Conservation (phyloP, 2,113 vertebrate species). For the Lutjanus erythropterus region DNA sequence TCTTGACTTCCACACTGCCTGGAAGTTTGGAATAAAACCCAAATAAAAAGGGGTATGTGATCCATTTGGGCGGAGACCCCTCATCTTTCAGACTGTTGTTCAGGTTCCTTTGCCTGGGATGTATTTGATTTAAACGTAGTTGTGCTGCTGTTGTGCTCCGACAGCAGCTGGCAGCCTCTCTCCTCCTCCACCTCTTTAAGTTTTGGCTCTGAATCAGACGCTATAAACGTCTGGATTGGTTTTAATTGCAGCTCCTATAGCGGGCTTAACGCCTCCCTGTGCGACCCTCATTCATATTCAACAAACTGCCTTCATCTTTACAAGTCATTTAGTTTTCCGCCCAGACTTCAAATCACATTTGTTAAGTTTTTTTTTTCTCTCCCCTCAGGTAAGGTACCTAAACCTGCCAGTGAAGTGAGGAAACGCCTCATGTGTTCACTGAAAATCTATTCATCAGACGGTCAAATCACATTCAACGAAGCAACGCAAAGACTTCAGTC, state of each 20-base stretch:
- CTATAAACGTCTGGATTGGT: conserved; percentile 11
- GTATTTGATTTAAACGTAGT: conserved; percentile 8
- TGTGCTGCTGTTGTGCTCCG: not conserved
- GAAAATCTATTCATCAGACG: conserved; percentile 23
- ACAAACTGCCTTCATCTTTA: conserved; percentile 42
- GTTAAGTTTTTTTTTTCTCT: not conserved
- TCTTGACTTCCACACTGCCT: too few relatives aligned
- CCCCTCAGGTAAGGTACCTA: conserved; percentile 17
- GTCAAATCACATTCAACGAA: conserved; percentile 9
- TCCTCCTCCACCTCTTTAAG: conserved; percentile 7
- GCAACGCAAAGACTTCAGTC: conserved; percentile 2
- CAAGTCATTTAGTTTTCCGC: conserved; percentile 42
- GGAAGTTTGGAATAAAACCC: too few relatives aligned
- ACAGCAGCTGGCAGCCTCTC: conserved; percentile 11
- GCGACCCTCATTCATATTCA: conserved; percentile 36
- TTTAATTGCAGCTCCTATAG: conserved; percentile 44
- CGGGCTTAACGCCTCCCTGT: conserved; percentile 12
- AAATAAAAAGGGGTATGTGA: too few relatives aligned
- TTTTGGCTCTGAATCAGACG: conserved; percentile 13
- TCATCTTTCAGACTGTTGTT: not conserved
- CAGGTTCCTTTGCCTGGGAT: conserved; percentile 6
- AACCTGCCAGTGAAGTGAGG: not conserved
- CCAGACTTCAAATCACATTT: conserved; percentile 39
- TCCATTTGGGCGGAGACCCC: too few relatives aligned
- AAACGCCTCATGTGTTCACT: conserved; percentile 3